Conservation (phyloP, 2,888 invertebrate species). For the Acanthococcus lagerstroemiae region DNA sequence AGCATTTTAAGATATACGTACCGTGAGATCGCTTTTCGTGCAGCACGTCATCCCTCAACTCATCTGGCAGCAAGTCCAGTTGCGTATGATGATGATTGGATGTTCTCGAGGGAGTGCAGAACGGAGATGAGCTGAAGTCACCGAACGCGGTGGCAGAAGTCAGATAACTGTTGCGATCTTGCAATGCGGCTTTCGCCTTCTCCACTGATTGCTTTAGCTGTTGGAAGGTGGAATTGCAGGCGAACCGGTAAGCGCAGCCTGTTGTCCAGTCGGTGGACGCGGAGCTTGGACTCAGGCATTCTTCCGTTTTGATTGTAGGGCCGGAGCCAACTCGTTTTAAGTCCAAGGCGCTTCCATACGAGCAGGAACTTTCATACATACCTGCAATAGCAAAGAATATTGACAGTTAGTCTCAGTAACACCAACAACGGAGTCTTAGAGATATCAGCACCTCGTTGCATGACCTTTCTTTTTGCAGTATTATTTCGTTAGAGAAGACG, state of each 20-base stretch:
- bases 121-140: conserved; percentile 42
- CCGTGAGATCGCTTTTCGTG: conserved; percentile 29
- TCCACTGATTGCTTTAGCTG: conserved; percentile 83
- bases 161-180: conserved; percentile 59
- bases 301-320: conserved; percentile 44
- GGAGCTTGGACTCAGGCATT: conserved; percentile 38
- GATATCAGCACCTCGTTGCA: no score
- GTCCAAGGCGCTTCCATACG: conserved; percentile 75
- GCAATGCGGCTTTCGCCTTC: conserved; percentile 77
- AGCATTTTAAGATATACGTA: conserved; percentile 12
- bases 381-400: conserved; percentile 28
- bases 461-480: no score
- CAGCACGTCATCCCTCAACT: conserved; percentile 22
- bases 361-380: conserved; percentile 91
- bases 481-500: no score
- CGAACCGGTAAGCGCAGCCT: conserved; percentile 55
- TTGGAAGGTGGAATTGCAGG: conserved; percentile 75
- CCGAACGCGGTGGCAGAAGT: conserved; percentile 63
- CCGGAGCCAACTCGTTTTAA: conserved; percentile 51
- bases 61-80: conserved; percentile 33
- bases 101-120: conserved; percentile 35
- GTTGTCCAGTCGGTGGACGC: conserved; percentile 35
- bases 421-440: no score
- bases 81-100: conserved; percentile 30
- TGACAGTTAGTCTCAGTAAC: no score